A percentile compares a stretch with the other conserved stretches of the same genome.
Conservation (phyloP, 2,113 vertebrate species). For the Macrotis lagotis region DNA sequence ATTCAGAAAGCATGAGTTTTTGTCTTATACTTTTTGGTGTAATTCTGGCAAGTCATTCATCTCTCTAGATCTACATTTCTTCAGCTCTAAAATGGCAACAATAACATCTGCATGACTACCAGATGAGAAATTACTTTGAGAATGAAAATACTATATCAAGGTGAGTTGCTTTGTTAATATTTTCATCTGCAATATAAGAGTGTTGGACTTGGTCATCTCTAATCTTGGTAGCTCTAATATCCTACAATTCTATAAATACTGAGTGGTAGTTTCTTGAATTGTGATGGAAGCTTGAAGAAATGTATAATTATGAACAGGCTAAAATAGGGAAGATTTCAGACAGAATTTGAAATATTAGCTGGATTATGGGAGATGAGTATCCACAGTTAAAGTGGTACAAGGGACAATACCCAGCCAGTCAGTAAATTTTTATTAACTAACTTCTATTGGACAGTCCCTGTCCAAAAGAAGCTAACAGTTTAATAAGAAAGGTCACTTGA, state of each 20-base stretch:
- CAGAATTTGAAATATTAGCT: not conserved
- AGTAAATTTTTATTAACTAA: not conserved
- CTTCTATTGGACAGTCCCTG: not conserved
- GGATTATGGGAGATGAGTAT: not conserved
- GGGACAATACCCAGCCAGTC: not conserved
- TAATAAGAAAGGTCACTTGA: not conserved
- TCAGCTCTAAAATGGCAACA: not conserved
- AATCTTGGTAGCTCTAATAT: not conserved
- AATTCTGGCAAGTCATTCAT: not conserved
- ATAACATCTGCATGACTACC: not conserved
- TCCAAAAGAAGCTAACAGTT: not conserved
- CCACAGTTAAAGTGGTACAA: not conserved
- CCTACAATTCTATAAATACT: not conserved
- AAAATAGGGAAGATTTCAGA: not conserved
- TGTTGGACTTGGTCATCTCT: not conserved
- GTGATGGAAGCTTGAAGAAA: not conserved
- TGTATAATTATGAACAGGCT: not conserved
- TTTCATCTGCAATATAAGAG: not conserved
- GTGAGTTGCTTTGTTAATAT: not conserved
- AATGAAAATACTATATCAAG: not conserved
- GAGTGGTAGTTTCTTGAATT: not conserved
- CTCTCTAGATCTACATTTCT: not conserved
- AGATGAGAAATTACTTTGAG: not conserved
- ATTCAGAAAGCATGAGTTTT: not conserved
- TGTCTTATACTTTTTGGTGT: not conserved